Base-by-base conservation (phyloP, 2,888 invertebrate genomes). In the Tipula helvola region DNA sequence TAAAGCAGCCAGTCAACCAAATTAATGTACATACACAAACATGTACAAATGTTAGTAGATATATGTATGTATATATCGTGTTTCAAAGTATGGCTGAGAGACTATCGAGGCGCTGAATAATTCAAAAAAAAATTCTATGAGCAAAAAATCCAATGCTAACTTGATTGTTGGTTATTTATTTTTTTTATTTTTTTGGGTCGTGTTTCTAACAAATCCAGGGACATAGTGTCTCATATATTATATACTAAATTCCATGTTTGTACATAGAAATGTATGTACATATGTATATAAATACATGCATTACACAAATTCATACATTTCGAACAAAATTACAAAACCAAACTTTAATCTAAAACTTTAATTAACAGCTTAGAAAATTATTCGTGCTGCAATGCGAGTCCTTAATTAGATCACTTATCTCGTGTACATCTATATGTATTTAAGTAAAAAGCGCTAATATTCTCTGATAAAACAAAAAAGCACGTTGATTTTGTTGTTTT, bases 111-210 rank as follows among this genome's bases (percentile, higher is more conserved):
- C 84, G 36, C 41, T 41, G 84, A 84, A 84, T 84, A 84, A 84
- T 83, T 83, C 36, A 10, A 83, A 39, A 10, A 83, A 39, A 83
- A 83, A 83, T 84, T 39, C 36, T 39, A 84, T 84, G 36, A 36
- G 41, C 41, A 84, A 84, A 84, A 84, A 84, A 84, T 16, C 84
- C 84, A 84, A 84, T 71, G 71, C 71, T 71, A 71, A 71, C 71
- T 71, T 71, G 71, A 71, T 71, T 71, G 71, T 71, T 71, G 71
- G 71, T 71, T 71, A 71, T 71, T 28, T 71, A 71, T 71, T 39
- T 84, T n/a, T n/a, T 84, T 84, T 84, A n/a, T 84, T 84, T 84
- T 84, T 84, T 84, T 84, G 84, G 84, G 84, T 84, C 84, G 84
- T 84, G 10, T 84, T 39, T 84, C 84, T 84, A 84, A 84, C 84